Percentiles rank a stretch among this genome's conserved stretches.
Evolutionary conservation across 2,797 vertebrate species (phyloP).

Genomic region (Premnoplex brunnescens): DNA sequence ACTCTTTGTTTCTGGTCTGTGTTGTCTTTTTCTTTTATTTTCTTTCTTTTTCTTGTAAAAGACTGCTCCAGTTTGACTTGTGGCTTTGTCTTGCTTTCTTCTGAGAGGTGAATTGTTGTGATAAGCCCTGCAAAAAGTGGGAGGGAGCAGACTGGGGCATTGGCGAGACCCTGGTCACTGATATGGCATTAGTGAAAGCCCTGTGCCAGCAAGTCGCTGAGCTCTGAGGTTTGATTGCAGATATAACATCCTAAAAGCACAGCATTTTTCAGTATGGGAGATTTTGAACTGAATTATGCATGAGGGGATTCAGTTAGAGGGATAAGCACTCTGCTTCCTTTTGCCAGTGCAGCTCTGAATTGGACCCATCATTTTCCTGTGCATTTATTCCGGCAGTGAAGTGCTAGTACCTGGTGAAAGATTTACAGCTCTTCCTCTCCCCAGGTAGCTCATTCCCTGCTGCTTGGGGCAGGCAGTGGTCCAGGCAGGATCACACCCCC

Average conservation of each 20-base stretch:
- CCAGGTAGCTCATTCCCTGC: neutral
- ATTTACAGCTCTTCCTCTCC: neutral
- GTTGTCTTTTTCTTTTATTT: neutral
- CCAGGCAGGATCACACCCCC: neutral
- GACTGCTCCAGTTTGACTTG: neutral
- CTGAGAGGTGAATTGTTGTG: neutral
- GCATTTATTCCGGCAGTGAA: neutral
- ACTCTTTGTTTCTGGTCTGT: conserved; percentile 2
- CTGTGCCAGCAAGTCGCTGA: neutral
- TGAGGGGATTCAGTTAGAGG: neutral
- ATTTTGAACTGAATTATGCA: neutral
- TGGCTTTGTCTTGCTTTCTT: conserved; percentile 21
- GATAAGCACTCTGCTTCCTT: neutral
- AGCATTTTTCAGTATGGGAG: neutral
- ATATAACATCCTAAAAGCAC: neutral
- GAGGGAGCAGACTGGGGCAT: neutral
- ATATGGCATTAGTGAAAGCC: neutral
- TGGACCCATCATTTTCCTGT: neutral
- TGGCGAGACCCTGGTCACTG: neutral
- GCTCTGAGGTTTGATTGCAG: neutral
- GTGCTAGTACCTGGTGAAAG: neutral
- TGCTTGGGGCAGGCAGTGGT: neutral
- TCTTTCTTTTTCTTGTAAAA: neutral
- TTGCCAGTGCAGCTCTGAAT: neutral
- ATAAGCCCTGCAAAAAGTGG: neutral